Evolutionary conservation across 35 echinoderm and acorn worm species (phyloP), one percentile per base, ranked within the genome.

Genomic region (Hemicentrotus pulcherrimus): DNA sequence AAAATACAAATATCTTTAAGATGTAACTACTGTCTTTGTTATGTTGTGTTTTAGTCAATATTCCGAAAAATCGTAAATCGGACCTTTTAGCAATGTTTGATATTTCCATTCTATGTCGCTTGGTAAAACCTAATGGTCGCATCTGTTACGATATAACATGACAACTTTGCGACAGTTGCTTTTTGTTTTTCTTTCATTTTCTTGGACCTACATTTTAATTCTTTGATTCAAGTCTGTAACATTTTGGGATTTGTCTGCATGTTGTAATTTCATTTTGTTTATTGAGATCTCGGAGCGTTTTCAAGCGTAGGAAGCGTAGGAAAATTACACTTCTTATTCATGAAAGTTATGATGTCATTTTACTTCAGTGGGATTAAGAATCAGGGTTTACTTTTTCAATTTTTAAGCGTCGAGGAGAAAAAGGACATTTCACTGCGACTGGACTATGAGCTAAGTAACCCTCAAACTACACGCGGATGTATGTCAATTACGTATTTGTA

Each of bases 401-500:
- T 78, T 78, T 78, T 7, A 78, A 78, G 65, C 65, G 28, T 78
- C 65, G 65, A 78, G 19, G 65, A 15, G 15, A 55, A 50, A 55
- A 78, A 30, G 28, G 65, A 22, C 5, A 78, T 78, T 59, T 78
- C 18, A 7, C 65, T 7, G 28, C 22, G 65, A 28, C 65, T 78
- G 65, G 65, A 78, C 10, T 30, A 78, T 28, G 65, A 78, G 28
- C 65, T 78, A 78, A n/a, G n/a, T 78, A 78, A 6, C 19, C 65
- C 65, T 78, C 24, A 78, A 78, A 78, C 65, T 15, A 78, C 24
- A 78, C 24, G 28, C 19, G 65, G 65, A 78, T 78, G 28, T 78
- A 78, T 78, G 65, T 78, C 65, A 78, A 78, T 78, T 78, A 78
- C 65, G 65, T n/a, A 78, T 78, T 78, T 78, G 24, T 78, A 78